Evolutionary conservation across 2,888 invertebrate species (phyloP).

Genomic region (Dynastes tityus): DNA sequence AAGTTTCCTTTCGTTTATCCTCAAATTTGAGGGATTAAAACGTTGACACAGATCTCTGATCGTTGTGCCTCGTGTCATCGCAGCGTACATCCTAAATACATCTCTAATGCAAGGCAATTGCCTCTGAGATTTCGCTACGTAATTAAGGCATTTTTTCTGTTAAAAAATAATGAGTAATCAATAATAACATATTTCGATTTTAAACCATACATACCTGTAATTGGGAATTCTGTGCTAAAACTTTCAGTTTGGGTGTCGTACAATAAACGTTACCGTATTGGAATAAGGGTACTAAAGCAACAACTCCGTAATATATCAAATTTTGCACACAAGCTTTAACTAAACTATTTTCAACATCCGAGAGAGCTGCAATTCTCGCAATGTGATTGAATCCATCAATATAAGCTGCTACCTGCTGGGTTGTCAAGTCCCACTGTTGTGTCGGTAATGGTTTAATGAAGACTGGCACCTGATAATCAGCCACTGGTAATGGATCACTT

Average conservation of each 20-base stretch:
- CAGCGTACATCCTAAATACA: slow-evolving; percentile 78
- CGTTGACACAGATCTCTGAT: slow-evolving; percentile 80
- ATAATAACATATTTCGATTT: background rate
- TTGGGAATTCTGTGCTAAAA: slow-evolving; percentile 71
- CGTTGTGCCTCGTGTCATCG: slow-evolving; percentile 81
- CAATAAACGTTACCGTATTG: slow-evolving; percentile 80
- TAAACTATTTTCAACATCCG: slow-evolving; percentile 93
- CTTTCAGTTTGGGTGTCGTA: slow-evolving; percentile 74
- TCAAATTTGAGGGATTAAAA: slow-evolving; percentile 81
- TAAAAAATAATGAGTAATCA: slow-evolving; percentile 40
- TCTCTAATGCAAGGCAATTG: slow-evolving; percentile 73
- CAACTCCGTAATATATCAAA: slow-evolving; percentile 84
- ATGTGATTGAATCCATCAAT: slow-evolving; percentile 96
- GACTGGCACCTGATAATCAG: slow-evolving; percentile 93
- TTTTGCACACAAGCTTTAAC: slow-evolving; percentile 97
- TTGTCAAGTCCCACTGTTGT: slow-evolving; percentile 93
- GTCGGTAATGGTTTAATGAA: slow-evolving; percentile 71
- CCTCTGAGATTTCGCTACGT: slow-evolving; percentile 66
- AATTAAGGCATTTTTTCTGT: slow-evolving; percentile 69
- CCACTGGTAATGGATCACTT: slow-evolving; percentile 85
- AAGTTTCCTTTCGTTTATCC: slow-evolving; percentile 86
- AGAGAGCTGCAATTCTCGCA: slow-evolving; percentile 89
- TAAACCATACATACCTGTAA: slow-evolving; percentile 64
- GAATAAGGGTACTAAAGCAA: slow-evolving; percentile 75
- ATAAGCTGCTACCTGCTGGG: slow-evolving; percentile 89